Conservation (phyloP, 2,888 invertebrate species). For the Anthrax anthrax region DNA sequence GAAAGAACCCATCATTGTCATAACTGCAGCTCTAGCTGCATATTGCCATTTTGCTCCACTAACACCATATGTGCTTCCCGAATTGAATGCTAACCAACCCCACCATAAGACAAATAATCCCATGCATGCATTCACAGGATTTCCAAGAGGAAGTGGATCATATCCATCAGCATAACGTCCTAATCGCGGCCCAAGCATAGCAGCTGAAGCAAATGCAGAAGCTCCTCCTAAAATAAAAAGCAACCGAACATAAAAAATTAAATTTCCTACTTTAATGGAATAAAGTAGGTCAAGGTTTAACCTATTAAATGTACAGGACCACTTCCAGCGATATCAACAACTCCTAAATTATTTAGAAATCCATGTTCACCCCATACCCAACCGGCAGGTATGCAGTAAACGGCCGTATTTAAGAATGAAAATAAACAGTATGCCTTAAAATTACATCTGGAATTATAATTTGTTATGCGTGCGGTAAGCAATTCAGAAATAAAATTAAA, state of each 20-base stretch:
- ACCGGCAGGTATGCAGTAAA: slow-evolving; percentile 86
- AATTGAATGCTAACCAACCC: slow-evolving; percentile 94
- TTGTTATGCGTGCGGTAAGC: not conserved
- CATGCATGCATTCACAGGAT: slow-evolving; percentile 81
- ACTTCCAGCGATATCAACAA: slow-evolving; percentile 84
- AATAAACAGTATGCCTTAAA: slow-evolving; percentile 85
- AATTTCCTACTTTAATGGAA: not conserved
- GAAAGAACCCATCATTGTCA: slow-evolving; percentile 82
- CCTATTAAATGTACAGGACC: slow-evolving; percentile 85
- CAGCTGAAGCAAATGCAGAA: slow-evolving; percentile 71
- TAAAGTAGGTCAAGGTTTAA: slow-evolving; percentile 11
- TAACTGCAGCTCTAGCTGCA: slow-evolving; percentile 76
- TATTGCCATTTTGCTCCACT: slow-evolving; percentile 81
- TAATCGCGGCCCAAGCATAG: slow-evolving; percentile 77
- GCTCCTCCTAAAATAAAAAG: slow-evolving; percentile 40
- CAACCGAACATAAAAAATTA: not conserved
- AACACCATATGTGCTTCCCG: slow-evolving; percentile 72
- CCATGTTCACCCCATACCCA: slow-evolving; percentile 89
- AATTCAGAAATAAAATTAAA: not conserved
- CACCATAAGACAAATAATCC: slow-evolving; percentile 90
- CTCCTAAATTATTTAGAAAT: slow-evolving; percentile 68
- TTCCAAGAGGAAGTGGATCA: slow-evolving; percentile 64
- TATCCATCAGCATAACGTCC: slow-evolving; percentile 69
- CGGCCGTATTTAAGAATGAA: slow-evolving; percentile 73
- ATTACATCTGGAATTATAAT: slow-evolving; percentile 55